Conservation (phyloP, 2,113 vertebrate genomes). For the Forbesichthys papilliferus region DNA sequence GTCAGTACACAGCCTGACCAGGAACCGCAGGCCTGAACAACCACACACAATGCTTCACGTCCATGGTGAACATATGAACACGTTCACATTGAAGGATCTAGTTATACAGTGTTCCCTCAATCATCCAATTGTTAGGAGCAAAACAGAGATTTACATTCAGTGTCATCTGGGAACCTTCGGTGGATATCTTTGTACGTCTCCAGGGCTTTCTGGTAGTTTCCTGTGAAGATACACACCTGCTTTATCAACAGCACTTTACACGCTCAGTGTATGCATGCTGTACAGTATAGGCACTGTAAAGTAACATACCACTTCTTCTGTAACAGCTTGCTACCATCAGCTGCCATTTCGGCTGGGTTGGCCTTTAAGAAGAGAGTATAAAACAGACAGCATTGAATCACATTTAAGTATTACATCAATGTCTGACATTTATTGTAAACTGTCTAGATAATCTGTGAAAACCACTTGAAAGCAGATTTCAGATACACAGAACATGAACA, state of each 20-base stretch:
- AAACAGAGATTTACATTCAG: conserved; percentile 83
- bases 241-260: background rate
- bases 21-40: conserved; percentile 85
- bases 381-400: conserved; percentile 5
- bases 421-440: background rate
- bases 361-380: conserved; percentile 71
- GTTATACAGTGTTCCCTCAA: background rate
- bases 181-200: conserved; percentile 95
- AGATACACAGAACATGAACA: too few species aligned
- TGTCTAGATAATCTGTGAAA: too few species aligned
- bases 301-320: conserved; percentile 84
- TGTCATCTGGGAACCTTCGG: conserved; percentile 91
- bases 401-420: background rate
- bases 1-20: conserved; percentile 92
- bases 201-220: conserved; percentile 95
- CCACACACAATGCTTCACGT: conserved; percentile 21
- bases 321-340: conserved; percentile 95
- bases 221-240: conserved; percentile 59
- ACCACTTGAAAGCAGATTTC: too few species aligned
- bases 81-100: background rate
- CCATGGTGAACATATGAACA: background rate
- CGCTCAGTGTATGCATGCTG: too few species aligned
- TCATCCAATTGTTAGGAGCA: background rate
- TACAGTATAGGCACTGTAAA: background rate
- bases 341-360: conserved; percentile 90